These are phyloP conservation scores for Drosophila sechellia DNA, from an alignment of 1,140 invertebrate species.

Conservation along the genomic window DNA sequence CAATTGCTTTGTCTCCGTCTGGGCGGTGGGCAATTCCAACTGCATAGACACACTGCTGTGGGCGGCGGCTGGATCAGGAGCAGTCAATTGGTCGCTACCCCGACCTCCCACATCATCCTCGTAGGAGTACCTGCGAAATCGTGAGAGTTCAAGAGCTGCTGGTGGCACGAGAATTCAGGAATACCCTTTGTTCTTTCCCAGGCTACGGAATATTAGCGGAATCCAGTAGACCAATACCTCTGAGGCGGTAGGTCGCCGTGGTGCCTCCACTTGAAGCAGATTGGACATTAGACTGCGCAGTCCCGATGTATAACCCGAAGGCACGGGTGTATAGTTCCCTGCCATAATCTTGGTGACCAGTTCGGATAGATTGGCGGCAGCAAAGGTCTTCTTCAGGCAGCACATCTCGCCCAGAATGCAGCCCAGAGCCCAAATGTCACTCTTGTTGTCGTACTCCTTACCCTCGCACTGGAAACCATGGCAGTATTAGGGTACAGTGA, in stretches of 20 bases:
- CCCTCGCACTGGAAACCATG: slow-evolving; percentile 88
- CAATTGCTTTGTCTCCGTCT: slow-evolving; percentile 71
- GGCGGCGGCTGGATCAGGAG: slow-evolving; percentile 27
- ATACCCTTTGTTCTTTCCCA: slow-evolving; percentile 84
- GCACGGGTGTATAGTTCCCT: slow-evolving; percentile 85
- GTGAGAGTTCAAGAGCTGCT: neutral
- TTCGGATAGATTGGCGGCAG: slow-evolving; percentile 90
- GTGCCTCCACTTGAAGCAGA: slow-evolving; percentile 88
- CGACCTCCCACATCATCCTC: slow-evolving; percentile 55
- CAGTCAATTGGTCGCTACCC: slow-evolving; percentile 19
- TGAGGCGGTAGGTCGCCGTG: slow-evolving; percentile 87
- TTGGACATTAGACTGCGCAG: slow-evolving; percentile 88
- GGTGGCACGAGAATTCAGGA: neutral
- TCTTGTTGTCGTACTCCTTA: slow-evolving; percentile 91
- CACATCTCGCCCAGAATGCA: slow-evolving; percentile 93
- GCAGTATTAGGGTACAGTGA: neutral
- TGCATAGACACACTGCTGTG: slow-evolving; percentile 66
- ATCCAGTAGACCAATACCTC: slow-evolving; percentile 86
- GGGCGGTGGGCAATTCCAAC: slow-evolving; percentile 71
- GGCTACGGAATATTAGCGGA: slow-evolving; percentile 86
- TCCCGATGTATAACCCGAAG: slow-evolving; percentile 88
- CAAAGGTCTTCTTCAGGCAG: slow-evolving; percentile 91
- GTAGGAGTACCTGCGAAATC: slow-evolving; percentile 60
- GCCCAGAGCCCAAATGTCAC: slow-evolving; percentile 92
- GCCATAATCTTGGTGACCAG: slow-evolving; percentile 92